Evolutionary conservation across 2,888 invertebrate species (phyloP), one percentile per base, ranked within the genome.

Genomic region (Ichneumoninae sp.): DNA sequence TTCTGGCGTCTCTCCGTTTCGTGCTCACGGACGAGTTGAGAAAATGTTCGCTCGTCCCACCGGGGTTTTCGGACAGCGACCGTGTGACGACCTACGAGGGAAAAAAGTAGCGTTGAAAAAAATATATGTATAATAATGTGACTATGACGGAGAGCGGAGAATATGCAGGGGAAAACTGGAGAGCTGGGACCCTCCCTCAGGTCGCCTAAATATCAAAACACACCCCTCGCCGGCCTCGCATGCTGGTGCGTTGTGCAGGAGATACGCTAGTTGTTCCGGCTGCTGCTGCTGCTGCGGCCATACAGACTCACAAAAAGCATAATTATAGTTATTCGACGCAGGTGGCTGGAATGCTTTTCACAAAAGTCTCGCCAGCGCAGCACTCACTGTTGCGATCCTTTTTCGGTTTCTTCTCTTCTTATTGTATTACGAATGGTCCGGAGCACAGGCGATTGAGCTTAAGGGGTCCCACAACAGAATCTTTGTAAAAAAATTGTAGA

Each of bases 281-380:
- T 82, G 83, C 85, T 65, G 80, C 86, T 82, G 83, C 84, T 65
- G 76, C 52, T 54, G 77, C 82, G 84, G 86, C 85, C 44, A 47
- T 86, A 82, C 82, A 76, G 86, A 81, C 66, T 86, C 82, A 81
- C 87, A 88, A 89, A 89, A 89, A 89, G 88, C 88, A 88, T 90
- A 91, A 90, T 91, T 90, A 87, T 83, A 87, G 88, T 87, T 47
- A 87, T 88, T 89, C 87, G 88, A 82, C 86, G 88, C 89, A 89
- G 89, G 90, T 90, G 89, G 89, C 87, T 86, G 88, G 87, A 89
- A 91, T 90, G 89, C 88, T 88, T 90, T 90, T 90, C 89, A 89
- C 87, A 79, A 79, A 71, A 71, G 47, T 50, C 82, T 86, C 85
- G 74, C 82, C 68, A 85, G 83, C 86, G 82, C 81, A 80, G 36